Base-by-base conservation (phyloP, 2,888 invertebrate species). In the Drosophila eohydei region DNA sequence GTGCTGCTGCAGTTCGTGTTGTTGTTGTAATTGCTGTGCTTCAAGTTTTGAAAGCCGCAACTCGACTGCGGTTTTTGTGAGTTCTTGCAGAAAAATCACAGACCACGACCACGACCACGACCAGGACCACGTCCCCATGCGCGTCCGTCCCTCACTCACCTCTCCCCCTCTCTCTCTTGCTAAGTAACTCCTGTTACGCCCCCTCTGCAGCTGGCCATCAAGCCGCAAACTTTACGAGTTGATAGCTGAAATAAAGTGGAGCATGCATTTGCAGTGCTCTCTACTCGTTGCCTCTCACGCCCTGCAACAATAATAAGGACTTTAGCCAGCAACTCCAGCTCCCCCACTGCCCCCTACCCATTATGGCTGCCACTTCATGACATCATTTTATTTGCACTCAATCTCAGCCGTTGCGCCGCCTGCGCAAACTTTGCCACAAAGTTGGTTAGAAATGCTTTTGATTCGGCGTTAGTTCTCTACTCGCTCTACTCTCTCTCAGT, bases 311-410 rank as follows among this genome's bases (percentile, higher is more conserved):
- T 41, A 41, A 55, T 56, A 32, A 56, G 55, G 55, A 56, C 41
- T 43, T 56, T 34, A 43, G 56, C 43, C 26, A 4, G 41, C 16
- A 28, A 11, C 54, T 54, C n/a, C 46, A 9, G 2, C 12, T 2
- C 41, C 7, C 2, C 16, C 30, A 3, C 32, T 0, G 21, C 26
- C 7, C 36, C 48, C 61, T 58, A 61, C 55, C 48, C 59, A 28
- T 38, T 28, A 52, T 52, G 38, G 50, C 79, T 80, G 67, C 81
- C 83, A 83, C 85, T 86, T 88, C 84, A 86, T 75, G 84, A 82
- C 88, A 88, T 88, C 87, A 88, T 87, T 87, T 87, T 88, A 87
- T 87, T 87, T 87, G 87, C 87, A 87, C 87, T 87, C 89, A 87
- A 87, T 89, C 87, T 87, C 85, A 88, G 87, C 80, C 43, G 74